phyloP scores from a whole-genome alignment of 2,113 vertebrate species.

The Carlito syrichta region DNA sequence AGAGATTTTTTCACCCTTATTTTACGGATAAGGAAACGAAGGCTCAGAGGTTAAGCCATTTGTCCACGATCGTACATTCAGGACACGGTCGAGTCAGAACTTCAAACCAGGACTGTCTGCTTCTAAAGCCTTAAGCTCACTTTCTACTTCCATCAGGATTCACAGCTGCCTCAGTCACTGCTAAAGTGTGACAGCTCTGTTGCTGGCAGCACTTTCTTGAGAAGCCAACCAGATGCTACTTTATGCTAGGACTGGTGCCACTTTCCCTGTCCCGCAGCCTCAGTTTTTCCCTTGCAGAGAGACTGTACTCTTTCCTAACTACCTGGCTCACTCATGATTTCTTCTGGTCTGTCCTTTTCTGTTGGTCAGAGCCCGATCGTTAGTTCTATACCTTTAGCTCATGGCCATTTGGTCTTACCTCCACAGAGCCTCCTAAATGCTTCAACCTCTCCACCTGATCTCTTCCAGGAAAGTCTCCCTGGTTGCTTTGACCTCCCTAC shows the following conservation, averaged over 20 bases:
- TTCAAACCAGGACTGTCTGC: neutral
- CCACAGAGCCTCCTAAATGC: neutral
- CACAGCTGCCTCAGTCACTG: neutral
- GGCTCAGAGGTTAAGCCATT: neutral
- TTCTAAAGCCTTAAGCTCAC: slow-evolving; percentile 4
- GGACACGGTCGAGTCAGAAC: neutral
- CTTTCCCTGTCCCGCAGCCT: neutral
- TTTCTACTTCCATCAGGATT: too few species aligned
- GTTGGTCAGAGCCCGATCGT: neutral
- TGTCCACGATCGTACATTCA: neutral
- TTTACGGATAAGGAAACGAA: neutral
- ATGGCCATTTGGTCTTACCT: neutral
- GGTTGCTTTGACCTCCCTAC: neutral
- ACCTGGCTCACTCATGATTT: neutral
- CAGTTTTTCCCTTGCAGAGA: neutral
- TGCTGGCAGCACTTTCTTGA: neutral
- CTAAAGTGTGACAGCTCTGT: neutral
- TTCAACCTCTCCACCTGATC: rapidly evolving
- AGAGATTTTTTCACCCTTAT: neutral
- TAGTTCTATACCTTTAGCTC: neutral
- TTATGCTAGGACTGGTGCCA: neutral
- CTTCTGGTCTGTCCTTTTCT: neutral
- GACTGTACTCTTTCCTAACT: neutral
- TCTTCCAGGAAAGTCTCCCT: neutral
- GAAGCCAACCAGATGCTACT: neutral